Base-by-base conservation (phyloP, 2,797 vertebrate species). In the Cephalopachus bancanus region DNA sequence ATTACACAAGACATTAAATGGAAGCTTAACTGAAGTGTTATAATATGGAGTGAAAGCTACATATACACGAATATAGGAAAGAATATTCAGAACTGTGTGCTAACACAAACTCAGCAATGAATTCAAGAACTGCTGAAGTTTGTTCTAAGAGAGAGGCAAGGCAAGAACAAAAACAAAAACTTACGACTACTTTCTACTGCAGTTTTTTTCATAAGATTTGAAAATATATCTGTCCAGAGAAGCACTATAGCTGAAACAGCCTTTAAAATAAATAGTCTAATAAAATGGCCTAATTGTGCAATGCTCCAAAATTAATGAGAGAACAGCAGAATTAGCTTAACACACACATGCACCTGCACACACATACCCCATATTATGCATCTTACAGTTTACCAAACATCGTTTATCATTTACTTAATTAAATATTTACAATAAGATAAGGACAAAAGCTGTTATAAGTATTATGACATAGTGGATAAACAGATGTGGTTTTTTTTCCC, bases 391-490 rank as follows among this genome's bases (percentile, higher is more conserved):
- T 74, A 69, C 8, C 1, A 78, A 64, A 59, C 10, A n/a, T n/a
- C 62, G 26, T 15, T 75, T 88, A 33, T 60, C 44, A 51, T 44
- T 90, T 89, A 64, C 76, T 79, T 60, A 84, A 64, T 85, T 96
- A 62, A 94, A 60, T 62, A 7, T 88, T 71, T 60, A 19, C 26
- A 67, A 64, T 88, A 60, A 49, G n/a, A 14, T 44, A 93, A 44
- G 1, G 64, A 11, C 2, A 44, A 72, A 79, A 55, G 14, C 14
- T 74, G 57, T 72, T 87, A 28, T 19, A 95, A 88, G 3, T 65
- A 60, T 67, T 33, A 67, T 44, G 44, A 44, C 51, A 75, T 55
- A 62, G 14, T 20, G 12, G 10, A 65, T 78, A 83, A 72, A 60
- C 7, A 62, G n/a, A 1, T 49, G 4, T 55, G 14, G 55, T 60